Evolutionary conservation across 1,140 invertebrate species (phyloP), one percentile per base, ranked within the genome.

Genomic region (Sitophilus oryzae): DNA sequence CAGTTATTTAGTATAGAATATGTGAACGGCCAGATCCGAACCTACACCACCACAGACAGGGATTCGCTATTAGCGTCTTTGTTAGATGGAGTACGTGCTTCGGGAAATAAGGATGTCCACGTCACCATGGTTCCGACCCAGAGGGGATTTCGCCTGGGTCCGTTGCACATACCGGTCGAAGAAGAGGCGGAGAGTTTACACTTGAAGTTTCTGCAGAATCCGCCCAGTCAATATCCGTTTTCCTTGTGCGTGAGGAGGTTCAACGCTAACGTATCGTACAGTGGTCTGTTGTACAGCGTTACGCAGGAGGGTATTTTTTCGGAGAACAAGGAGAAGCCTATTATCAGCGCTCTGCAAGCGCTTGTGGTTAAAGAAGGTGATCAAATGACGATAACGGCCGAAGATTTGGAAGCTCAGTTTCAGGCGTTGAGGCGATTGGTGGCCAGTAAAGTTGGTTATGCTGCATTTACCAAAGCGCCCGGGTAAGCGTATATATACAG

Each of bases 311-410:
- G 93, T 56, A 77, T 98, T 48, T 99, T 99, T 81, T 86, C 93
- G 9, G 95, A 98, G 75, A 99, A 98, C 74, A 99, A 98, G 74
- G 96, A 98, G 72, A 96, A 96, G 73, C 75, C 96, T 40, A 98
- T 99, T 62, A 83, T 83, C 60, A 82, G 76, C 53, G 92, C 89
- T 30, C 70, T 91, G 60, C 85, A 83, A 68, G 79, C 83, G 5
- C 78, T 95, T 49, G 80, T 91, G 4, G 84, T 79, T 64, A 80
- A 83, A 72, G 80, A 88, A 70, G 74, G 86, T 63, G 79, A 88
- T 50, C 75, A 84, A 71, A 79, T 62, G 63, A 54, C 65, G 30
- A 68, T 81, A 46, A 79, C 75, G 11, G 79, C 78, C 73, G 79
- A 74, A 25, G 86, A 94, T 63, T 71, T 96, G 15, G 91, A 96